Conservation (phyloP, 2,888 invertebrate genomes). For the Chalcosyrphus nemorum region DNA sequence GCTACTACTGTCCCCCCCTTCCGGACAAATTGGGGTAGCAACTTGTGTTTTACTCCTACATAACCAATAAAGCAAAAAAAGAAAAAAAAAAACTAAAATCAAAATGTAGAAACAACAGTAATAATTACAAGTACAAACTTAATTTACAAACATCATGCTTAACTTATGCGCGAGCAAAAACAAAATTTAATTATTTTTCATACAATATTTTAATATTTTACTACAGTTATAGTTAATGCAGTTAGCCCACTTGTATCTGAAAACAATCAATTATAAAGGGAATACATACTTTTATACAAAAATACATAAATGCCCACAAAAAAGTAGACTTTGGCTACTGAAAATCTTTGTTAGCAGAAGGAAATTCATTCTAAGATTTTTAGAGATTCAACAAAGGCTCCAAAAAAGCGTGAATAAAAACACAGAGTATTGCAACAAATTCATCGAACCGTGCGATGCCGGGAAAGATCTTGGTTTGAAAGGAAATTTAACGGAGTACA, state of each 20-base stretch:
- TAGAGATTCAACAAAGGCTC: too few relatives aligned
- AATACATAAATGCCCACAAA: too few relatives aligned
- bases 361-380: too few relatives aligned
- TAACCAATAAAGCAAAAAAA: slow-evolving; percentile 62
- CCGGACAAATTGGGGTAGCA: slow-evolving; percentile 73
- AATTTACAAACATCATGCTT: slow-evolving; percentile 60
- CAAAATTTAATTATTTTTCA: slow-evolving; percentile 1
- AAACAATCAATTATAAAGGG: too few relatives aligned
- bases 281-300: too few relatives aligned
- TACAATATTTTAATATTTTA: not conserved
- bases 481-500: too few relatives aligned
- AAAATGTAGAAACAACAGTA: slow-evolving; percentile 58
- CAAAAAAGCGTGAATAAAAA: too few relatives aligned
- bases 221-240: not conserved
- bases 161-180: slow-evolving; percentile 44
- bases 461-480: too few relatives aligned
- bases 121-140: slow-evolving; percentile 67
- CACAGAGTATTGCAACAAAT: too few relatives aligned
- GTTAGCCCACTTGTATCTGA: not conserved
- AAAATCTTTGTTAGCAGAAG: too few relatives aligned
- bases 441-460: too few relatives aligned
- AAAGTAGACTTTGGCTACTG: too few relatives aligned
- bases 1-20: slow-evolving; percentile 62
- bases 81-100: slow-evolving; percentile 35
- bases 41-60: slow-evolving; percentile 73